Evolutionary conservation across 1,140 invertebrate species (phyloP), one percentile per base, ranked within the genome.

Genomic region (Littorina saxatilis): DNA sequence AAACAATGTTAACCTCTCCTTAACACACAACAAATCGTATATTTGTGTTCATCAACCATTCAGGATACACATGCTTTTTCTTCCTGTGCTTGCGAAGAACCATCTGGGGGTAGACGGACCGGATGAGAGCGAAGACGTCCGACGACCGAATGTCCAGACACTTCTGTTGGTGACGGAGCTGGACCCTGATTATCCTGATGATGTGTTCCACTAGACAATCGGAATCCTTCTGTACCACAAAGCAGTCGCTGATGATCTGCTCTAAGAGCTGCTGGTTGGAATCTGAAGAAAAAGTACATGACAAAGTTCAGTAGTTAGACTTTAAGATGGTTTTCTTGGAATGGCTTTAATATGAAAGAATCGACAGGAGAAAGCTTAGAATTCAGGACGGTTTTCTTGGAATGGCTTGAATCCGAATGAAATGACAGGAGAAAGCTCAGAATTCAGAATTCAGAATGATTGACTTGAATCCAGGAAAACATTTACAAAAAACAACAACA

Each of bases 31-130:
- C n/a, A n/a, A n/a, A n/a, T n/a, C n/a, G n/a, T n/a, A n/a, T n/a
- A n/a, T n/a, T n/a, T n/a, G n/a, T n/a, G n/a, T n/a, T n/a, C n/a
- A n/a, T n/a, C n/a, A n/a, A 32, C 17, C 23, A 39, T 5, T 40
- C 23, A 73, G 70, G 70, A 73, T 73, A 73, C 70, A 73, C 39
- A 40, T 39, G 29, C 70, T 40, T 73, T n/a, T 39, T 43, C 37
- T n/a, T 70, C n/a, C 20, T 73, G 35, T n/a, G 39, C 70, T 73
- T 73, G 29, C 37, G 29, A 2, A 73, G 35, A 5, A 2, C 9
- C 70, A 73, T 37, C n/a, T 40, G 9, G 29, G 70, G 15, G 35
- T 5, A 23, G 39, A n/a, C 23, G 23, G 40, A 9, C 2, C 35
- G 20, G 23, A 37, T 37, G 37, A n/a, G 40, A 15, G 39, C 20